These are phyloP conservation scores for Cercocebus atys DNA, from an alignment of 2,113 vertebrate genomes.

Conservation along the genomic window DNA sequence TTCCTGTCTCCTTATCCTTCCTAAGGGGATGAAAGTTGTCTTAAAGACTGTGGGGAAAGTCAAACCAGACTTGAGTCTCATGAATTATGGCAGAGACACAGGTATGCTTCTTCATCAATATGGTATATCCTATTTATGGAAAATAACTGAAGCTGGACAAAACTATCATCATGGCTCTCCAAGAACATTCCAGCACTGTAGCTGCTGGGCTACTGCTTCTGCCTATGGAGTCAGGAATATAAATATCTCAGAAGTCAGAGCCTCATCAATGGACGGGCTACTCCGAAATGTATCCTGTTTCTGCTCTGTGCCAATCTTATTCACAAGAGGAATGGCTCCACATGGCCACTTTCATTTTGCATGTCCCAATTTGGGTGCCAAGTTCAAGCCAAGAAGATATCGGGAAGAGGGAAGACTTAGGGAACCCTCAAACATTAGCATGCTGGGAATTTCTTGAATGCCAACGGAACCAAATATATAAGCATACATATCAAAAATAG, in stretches of 20 bases:
- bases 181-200: fast-evolving
- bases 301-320: fast-evolving
- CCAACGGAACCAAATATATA: fast-evolving
- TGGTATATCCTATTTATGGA: fast-evolving
- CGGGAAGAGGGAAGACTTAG: fast-evolving
- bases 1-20: neutral
- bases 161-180: fast-evolving
- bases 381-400: neutral
- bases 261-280: fast-evolving
- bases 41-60: neutral
- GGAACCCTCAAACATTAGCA: fast-evolving
- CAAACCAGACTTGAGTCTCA: neutral
- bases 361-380: fast-evolving
- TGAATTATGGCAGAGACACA: fast-evolving
- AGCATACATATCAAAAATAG: fast-evolving
- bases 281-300: fast-evolving
- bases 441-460: neutral
- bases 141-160: fast-evolving
- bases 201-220: fast-evolving
- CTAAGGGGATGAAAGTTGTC: neutral
- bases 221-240: fast-evolving
- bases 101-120: fast-evolving
- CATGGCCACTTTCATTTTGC: neutral
- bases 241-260: fast-evolving
- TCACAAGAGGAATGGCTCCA: fast-evolving